These are phyloP conservation scores for Cyprinella venusta DNA, from an alignment of 2,797 vertebrate species.

Conservation along the genomic window DNA sequence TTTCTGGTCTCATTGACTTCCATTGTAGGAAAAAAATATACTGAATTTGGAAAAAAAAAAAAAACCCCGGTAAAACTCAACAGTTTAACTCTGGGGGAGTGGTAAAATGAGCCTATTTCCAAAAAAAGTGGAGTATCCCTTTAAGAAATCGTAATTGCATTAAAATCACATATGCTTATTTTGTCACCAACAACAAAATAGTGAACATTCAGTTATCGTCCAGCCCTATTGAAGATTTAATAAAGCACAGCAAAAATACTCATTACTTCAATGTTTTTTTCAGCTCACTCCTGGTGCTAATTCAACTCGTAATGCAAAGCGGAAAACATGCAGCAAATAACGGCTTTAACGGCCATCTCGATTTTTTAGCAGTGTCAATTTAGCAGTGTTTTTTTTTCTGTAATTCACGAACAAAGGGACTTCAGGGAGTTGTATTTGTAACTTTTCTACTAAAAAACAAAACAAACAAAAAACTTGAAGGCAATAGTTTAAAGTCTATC, in stretches of 20 bases:
- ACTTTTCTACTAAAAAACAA: conserved; percentile 28
- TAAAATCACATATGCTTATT: background rate
- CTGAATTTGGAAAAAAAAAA: too few species aligned
- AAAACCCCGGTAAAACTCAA: too few species aligned
- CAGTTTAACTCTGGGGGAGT: too few species aligned
- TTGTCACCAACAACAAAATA: background rate
- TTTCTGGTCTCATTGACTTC: too few species aligned
- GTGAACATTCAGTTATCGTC: background rate
- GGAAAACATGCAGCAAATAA: conserved; percentile 33
- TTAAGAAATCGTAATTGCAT: background rate
- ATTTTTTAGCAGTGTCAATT: background rate
- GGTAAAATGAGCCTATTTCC: too few species aligned
- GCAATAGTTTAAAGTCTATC: conserved; percentile 2
- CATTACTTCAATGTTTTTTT: conserved; percentile 37
- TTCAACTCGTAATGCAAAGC: conserved; percentile 63
- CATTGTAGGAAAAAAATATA: too few species aligned
- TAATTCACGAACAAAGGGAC: conserved; percentile 32
- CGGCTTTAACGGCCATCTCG: background rate
- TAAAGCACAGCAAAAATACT: background rate
- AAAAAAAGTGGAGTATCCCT: too few species aligned
- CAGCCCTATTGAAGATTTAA: conserved; percentile 4
- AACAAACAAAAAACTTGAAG: background rate
- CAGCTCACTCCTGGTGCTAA: conserved; percentile 68
- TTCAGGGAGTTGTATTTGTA: conserved; percentile 48
- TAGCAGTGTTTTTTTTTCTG: conserved; percentile 24